Percentiles rank a stretch among this genome's conserved stretches.
Evolutionary conservation across 2,113 vertebrate genomes (phyloP).

Genomic region (Heterocephalus glaber): DNA sequence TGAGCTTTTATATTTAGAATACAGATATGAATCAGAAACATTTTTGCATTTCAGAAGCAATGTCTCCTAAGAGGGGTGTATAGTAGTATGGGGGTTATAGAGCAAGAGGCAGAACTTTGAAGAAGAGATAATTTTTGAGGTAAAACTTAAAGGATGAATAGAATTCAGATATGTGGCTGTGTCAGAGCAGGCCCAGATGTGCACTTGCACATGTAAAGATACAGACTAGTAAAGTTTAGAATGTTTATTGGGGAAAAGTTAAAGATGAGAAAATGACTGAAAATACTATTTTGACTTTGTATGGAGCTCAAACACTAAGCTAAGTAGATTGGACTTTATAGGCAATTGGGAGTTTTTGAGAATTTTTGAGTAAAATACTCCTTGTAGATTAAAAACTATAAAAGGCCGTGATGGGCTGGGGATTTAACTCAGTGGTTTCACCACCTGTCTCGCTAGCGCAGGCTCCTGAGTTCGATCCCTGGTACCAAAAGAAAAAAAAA

Average conservation of each 20-base stretch:
- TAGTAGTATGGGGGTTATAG: background rate
- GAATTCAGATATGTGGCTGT: background rate
- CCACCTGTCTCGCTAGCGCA: too few species aligned
- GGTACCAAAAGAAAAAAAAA: too few species aligned
- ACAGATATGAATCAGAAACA: slow-evolving; percentile 22
- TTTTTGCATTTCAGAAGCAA: slow-evolving; percentile 8
- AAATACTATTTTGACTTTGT: background rate
- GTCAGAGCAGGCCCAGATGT: background rate
- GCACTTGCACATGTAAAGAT: background rate
- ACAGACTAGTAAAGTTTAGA: background rate
- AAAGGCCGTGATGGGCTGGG: background rate
- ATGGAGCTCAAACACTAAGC: background rate
- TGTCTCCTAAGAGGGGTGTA: background rate
- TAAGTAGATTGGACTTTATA: background rate
- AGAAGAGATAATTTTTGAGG: background rate
- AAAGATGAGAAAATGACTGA: slow-evolving; percentile 49
- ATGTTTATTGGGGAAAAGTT: slow-evolving; percentile 15
- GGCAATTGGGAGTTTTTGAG: background rate
- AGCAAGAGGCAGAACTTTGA: background rate
- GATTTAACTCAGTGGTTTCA: too few species aligned
- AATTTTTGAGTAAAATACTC: background rate
- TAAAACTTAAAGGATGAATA: slow-evolving; percentile 7
- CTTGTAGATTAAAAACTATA: background rate
- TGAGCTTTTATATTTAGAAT: slow-evolving; percentile 43
- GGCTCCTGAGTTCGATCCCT: too few species aligned